phyloP scores from a whole-genome alignment of 1,140 invertebrate species.

The Neodiprion pinetum region DNA sequence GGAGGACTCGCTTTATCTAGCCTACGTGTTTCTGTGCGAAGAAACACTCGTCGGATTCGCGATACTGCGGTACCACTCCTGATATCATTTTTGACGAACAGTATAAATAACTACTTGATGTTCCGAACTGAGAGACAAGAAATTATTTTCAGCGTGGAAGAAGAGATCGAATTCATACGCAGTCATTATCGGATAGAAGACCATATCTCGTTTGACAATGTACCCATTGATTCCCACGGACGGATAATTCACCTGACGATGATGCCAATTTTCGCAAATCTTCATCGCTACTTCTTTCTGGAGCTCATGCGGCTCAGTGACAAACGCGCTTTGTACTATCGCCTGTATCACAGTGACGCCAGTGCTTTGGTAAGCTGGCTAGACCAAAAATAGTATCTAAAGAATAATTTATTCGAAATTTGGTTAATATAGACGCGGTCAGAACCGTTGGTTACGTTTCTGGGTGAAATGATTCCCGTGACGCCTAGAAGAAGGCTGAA shows the following conservation, averaged over 20 bases:
- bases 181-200: constrained; percentile 65
- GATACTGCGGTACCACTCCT: constrained; percentile 50
- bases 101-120: too few relatives aligned
- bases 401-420: constrained; percentile 22
- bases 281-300: constrained; percentile 66
- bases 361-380: constrained; percentile 43
- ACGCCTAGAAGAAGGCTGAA: constrained; percentile 45
- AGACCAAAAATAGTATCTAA: constrained; percentile 18
- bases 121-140: too few relatives aligned
- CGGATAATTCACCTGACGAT: constrained; percentile 63
- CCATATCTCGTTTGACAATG: constrained; percentile 59
- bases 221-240: constrained; percentile 58
- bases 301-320: constrained; percentile 64
- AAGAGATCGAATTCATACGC: constrained; percentile 58
- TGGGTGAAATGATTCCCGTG: constrained; percentile 51
- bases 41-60: constrained; percentile 61
- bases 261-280: constrained; percentile 66
- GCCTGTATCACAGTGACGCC: constrained; percentile 54
- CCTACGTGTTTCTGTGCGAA: constrained; percentile 58
- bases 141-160: constrained; percentile 50
- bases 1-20: constrained; percentile 14
- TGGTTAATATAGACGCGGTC: constrained; percentile 33
- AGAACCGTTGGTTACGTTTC: constrained; percentile 39
- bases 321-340: constrained; percentile 58
- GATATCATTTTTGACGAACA: background rate